Evolutionary conservation across 2,797 vertebrate species (phyloP).

Genomic region (Neosalanx taihuensis): DNA sequence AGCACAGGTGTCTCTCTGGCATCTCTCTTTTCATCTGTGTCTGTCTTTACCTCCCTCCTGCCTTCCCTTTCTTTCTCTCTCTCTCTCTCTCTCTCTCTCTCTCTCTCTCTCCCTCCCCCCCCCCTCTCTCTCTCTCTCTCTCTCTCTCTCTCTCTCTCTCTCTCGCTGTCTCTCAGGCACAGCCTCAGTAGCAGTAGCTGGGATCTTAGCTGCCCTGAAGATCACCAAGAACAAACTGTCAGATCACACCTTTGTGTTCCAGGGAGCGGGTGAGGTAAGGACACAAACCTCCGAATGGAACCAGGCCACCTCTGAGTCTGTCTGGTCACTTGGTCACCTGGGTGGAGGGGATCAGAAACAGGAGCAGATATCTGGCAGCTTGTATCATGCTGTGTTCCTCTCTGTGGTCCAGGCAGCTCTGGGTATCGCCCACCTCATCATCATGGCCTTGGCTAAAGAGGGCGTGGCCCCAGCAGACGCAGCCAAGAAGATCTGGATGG

Average conservation of each 20-base stretch:
- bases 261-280: constrained; percentile 92
- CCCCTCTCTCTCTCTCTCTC: neutral
- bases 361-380: no score
- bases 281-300: no score
- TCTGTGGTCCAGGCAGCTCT: constrained; percentile 81
- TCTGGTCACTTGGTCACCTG: no score
- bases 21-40: neutral
- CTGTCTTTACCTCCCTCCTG: neutral
- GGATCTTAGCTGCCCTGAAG: constrained; percentile 86
- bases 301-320: no score
- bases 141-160: neutral
- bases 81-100: neutral
- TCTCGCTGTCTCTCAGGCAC: constrained; percentile 76
- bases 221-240: constrained; percentile 90
- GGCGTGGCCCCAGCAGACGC: constrained; percentile 81
- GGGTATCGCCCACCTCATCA: constrained; percentile 90
- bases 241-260: constrained; percentile 95
- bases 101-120: neutral
- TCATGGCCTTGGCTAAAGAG: constrained; percentile 96
- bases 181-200: constrained; percentile 92
- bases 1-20: neutral
- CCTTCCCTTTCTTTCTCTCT: constrained; percentile 25
- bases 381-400: neutral
- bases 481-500: constrained; percentile 93
- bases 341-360: no score